Conservation (phyloP, 2,797 vertebrate genomes). For the Picus viridis region DNA sequence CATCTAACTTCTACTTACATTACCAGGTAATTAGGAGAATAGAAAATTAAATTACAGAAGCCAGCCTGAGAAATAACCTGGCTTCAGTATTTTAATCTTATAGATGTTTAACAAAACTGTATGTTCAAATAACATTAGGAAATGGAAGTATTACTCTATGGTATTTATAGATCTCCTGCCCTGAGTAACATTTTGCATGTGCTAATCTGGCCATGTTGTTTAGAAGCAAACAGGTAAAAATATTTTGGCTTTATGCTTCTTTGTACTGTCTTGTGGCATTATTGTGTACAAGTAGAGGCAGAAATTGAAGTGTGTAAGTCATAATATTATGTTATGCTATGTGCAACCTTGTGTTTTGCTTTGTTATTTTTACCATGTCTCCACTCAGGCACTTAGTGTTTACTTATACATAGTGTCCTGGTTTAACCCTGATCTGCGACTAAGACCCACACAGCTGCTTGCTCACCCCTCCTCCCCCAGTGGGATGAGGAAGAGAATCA, state of each 20-base stretch:
- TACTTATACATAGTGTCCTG: not conserved
- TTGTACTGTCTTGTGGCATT: not conserved
- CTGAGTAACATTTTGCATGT: not conserved
- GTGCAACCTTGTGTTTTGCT: not conserved
- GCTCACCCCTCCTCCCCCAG: not conserved
- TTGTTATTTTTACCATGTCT: not conserved
- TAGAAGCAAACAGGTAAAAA: not conserved
- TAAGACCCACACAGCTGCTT: not conserved
- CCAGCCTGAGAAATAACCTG: not conserved
- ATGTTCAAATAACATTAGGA: not conserved
- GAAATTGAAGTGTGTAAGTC: not conserved
- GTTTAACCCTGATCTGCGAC: not conserved
- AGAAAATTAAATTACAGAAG: conserved; percentile 29
- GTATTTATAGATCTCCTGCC: not conserved
- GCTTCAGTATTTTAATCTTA: not conserved
- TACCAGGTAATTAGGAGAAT: not conserved
- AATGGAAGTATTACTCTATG: not conserved
- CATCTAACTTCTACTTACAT: not conserved
- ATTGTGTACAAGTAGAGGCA: not conserved
- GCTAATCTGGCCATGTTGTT: not conserved
- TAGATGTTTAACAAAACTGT: not conserved
- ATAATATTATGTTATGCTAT: not conserved
- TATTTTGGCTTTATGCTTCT: not conserved
- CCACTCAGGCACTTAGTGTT: not conserved
- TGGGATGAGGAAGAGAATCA: not conserved